phyloP scores from a whole-genome alignment of 2,888 invertebrate genomes.

The Sinopyrophorus schimmeli region DNA sequence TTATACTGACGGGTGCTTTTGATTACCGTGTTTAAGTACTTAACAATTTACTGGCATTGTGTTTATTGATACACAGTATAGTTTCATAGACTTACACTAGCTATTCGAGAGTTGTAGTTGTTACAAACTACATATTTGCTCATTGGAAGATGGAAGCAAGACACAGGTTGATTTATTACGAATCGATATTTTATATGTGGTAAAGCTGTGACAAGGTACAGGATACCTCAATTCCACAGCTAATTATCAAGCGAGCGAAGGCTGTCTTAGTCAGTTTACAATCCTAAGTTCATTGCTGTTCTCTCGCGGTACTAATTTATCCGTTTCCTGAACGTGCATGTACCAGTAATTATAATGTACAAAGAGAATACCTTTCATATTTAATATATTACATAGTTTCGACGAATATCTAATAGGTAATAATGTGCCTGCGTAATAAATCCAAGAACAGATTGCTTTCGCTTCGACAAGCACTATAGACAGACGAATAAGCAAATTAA shows the following conservation, averaged over 20 bases:
- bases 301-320: constrained; percentile 13
- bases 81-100: no score
- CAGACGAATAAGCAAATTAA: constrained; percentile 8
- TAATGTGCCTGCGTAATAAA: constrained; percentile 6
- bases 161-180: constrained; percentile 34
- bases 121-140: no score
- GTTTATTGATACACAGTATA: no score
- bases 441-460: no score
- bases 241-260: constrained; percentile 31
- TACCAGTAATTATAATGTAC: constrained; percentile 18
- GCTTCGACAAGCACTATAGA: no score
- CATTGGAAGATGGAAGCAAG: no score
- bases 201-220: constrained; percentile 32
- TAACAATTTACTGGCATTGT: no score
- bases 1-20: no score
- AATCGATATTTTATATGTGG: constrained; percentile 33
- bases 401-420: constrained; percentile 9
- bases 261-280: constrained; percentile 10
- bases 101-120: no score
- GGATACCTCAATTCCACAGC: constrained; percentile 34
- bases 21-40: no score
- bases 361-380: constrained; percentile 12
- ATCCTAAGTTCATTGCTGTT: constrained; percentile 10
- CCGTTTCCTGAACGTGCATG: constrained; percentile 9
- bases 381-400: no score